A percentile compares a stretch with the other conserved stretches of the same genome.
Evolutionary conservation across 2,797 vertebrate genomes (phyloP).

Genomic region (Graptemys geographica): DNA sequence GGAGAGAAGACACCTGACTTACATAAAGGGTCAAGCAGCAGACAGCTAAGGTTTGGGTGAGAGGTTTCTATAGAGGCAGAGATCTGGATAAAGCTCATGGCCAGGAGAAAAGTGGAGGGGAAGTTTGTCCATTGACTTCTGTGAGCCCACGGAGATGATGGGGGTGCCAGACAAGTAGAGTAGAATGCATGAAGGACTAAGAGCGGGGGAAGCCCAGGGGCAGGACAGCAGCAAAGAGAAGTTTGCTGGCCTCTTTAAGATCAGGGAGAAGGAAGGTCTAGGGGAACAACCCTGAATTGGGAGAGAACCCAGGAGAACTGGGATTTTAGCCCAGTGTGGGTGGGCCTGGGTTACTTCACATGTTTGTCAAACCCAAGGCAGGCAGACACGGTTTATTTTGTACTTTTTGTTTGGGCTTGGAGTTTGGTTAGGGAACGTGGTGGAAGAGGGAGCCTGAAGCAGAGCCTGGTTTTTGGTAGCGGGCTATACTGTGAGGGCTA

Average conservation of each 20-base stretch:
- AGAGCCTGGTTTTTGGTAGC: background rate
- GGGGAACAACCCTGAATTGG: background rate
- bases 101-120: background rate
- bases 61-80: background rate
- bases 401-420: background rate
- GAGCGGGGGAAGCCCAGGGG: background rate
- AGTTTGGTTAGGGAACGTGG: background rate
- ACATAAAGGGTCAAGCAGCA: background rate
- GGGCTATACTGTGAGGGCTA: background rate
- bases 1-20: background rate
- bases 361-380: background rate
- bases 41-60: fast-evolving
- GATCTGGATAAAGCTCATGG: background rate
- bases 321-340: background rate
- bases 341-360: background rate
- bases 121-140: background rate
- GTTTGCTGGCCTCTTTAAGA: background rate
- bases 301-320: background rate
- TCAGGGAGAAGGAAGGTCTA: background rate
- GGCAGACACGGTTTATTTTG: background rate
- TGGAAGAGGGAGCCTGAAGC: background rate
- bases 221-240: background rate
- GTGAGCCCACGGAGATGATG: background rate
- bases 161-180: background rate
- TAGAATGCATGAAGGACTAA: no score